Base-by-base conservation (phyloP, 1,140 invertebrate genomes). In the Halesus radiatus region DNA sequence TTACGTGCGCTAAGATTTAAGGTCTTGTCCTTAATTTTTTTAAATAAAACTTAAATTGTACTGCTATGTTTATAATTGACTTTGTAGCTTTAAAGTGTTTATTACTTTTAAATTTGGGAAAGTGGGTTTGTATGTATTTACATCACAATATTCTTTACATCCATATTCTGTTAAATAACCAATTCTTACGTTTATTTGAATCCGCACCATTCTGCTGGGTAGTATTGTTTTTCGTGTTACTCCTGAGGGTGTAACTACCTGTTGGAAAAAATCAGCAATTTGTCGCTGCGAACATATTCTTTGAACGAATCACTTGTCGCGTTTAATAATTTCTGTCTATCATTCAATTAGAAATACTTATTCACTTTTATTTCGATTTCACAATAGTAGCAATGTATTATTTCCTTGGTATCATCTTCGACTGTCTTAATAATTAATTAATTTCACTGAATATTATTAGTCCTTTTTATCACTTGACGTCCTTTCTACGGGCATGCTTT, bases 341-440 rank as follows among this genome's bases (percentile, higher is more conserved):
- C 26, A 45, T 13, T 60, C 29, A n/a, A 26, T 66, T 32, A 10
- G 18, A 56, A 56, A 56, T 23, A 13, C 2, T 15, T 37, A 32
- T 66, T 26, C 26, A 66, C 22, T 66, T 29, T 66, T 60, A 60
- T 22, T 23, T 22, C 56, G 56, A 18, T 15, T 13, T 60, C 56
- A 60, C 56, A 60, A 60, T 60, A 60, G 18, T 13, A 45, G 54
- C 10, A 7, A 56, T 22, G n/a, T 50, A 70, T 10, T 50, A 70
- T 70, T 70, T 70, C 66, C 66, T 70, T 23, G 66, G 66, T 45
- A 70, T 70, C 66, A 70, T 70, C 45, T 70, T 70, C 16, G 66
- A 70, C 37, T 45, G 37, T 45, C 37, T 45, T 45, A 20, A 22
- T 70, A 10, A 22, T n/a, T n/a, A n/a, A n/a, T n/a, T n/a, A 50